Base-by-base conservation (phyloP, 35 echinoderm and acorn worm genomes). In the Ptychodera flava region DNA sequence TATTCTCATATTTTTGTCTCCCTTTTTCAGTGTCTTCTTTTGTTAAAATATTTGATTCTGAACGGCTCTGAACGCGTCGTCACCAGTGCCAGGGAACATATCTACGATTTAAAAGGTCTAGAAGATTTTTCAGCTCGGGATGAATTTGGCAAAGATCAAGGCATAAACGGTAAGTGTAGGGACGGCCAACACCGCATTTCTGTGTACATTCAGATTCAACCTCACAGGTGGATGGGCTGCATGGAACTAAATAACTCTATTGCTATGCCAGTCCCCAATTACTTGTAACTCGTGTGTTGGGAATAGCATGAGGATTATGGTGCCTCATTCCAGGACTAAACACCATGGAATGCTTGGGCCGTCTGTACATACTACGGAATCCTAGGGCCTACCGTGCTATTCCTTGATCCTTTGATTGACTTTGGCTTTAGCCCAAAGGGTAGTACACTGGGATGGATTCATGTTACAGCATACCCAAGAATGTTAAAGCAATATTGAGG, bases 91-190 rank as follows among this genome's bases (percentile, higher is more conserved):
- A 80, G 95, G 82, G 95, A 97, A 77, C 95, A 97, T 80, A 77
- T 97, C 28, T 97, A 97, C 88, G 95, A 97, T 86, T 87, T 97
- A 30, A 89, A 86, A 75, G 87, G 84, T 76, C 80, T 97, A 79
- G 95, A 97, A 88, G 91, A 36, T 15, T 97, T 94, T 82, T 83
- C 87, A 35, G 93, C 86, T 80, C 87, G 88, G 80, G 95, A 97
- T 90, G 95, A 97, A 79, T 89, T 94, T 38, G 93, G 93, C 89
- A 92, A 92, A 86, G 95, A 97, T 85, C 95, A 97, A 90, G 95
- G 95, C 0, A 35, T 64, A 38, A 97, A 97, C 88, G 95, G 95
- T 97, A 83, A 91, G 82, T 34, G n/a, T n/a, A n/a, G n/a, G n/a
- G n/a, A n/a, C n/a, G n/a, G n/a, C n/a, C n/a, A n/a, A n/a, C n/a